phyloP scores from a whole-genome alignment of 2,888 invertebrate species.

The Sinelater perroti region DNA sequence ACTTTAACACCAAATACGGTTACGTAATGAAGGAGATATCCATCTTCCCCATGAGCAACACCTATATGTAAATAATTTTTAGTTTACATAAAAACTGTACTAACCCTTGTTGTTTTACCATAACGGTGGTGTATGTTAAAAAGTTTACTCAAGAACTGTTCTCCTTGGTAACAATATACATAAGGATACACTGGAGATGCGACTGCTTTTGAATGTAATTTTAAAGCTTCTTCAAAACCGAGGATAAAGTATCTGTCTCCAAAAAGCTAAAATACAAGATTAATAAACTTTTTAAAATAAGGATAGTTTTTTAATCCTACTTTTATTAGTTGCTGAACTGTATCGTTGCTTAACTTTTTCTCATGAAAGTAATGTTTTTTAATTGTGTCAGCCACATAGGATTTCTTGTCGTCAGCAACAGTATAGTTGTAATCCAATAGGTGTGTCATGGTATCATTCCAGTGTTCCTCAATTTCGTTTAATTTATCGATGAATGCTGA shows the following conservation, averaged over 20 bases:
- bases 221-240: slow-evolving; percentile 66
- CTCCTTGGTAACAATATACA: slow-evolving; percentile 24
- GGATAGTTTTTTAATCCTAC: not conserved
- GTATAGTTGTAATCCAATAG: slow-evolving; percentile 72
- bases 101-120: too few relatives aligned
- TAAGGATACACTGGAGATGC: slow-evolving; percentile 69
- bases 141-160: not conserved
- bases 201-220: slow-evolving; percentile 64
- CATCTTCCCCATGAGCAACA: slow-evolving; percentile 15
- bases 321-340: slow-evolving; percentile 48
- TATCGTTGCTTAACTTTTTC: slow-evolving; percentile 57
- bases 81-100: too few relatives aligned
- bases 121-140: not conserved
- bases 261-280: slow-evolving; percentile 56
- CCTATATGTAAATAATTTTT: not conserved
- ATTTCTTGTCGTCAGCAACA: slow-evolving; percentile 60
- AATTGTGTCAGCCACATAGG: slow-evolving; percentile 63
- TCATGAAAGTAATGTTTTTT: slow-evolving; percentile 66
- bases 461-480: slow-evolving; percentile 64
- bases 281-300: not conserved
- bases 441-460: slow-evolving; percentile 68
- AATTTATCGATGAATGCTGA: slow-evolving; percentile 39
- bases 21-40: slow-evolving; percentile 9
- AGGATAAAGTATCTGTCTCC: slow-evolving; percentile 69
- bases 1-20: not conserved